Percentiles rank a stretch among this genome's conserved stretches.
phyloP scores from a whole-genome alignment of 2,797 vertebrate species.

The Varecia variegata region DNA sequence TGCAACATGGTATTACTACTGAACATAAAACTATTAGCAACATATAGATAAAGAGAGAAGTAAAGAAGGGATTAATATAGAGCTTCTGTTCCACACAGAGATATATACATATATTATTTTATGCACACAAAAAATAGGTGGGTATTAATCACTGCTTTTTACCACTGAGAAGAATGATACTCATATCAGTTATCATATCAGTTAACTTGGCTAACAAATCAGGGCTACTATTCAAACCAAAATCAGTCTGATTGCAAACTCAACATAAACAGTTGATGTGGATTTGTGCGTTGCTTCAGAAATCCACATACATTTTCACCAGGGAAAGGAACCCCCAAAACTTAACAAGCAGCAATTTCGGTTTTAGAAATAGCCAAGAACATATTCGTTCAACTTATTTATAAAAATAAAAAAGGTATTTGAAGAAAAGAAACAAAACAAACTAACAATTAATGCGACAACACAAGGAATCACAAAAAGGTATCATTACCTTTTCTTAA shows the following conservation, averaged over 20 bases:
- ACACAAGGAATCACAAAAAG: conserved; percentile 40
- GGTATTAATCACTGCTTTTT: neutral
- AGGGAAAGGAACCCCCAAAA: neutral
- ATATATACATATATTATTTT: neutral
- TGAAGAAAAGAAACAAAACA: neutral
- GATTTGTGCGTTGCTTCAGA: neutral
- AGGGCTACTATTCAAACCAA: neutral
- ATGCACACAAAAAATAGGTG: neutral
- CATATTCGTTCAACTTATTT: neutral
- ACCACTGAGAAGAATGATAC: neutral
- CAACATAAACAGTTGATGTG: neutral
- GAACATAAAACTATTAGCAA: neutral
- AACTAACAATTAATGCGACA: conserved; percentile 70
- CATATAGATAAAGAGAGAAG: neutral
- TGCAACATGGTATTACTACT: neutral
- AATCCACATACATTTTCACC: neutral
- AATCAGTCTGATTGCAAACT: neutral
- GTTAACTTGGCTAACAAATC: neutral
- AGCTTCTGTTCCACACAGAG: neutral
- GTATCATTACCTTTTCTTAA: conserved; percentile 49
- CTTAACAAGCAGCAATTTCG: neutral
- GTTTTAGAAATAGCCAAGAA: neutral
- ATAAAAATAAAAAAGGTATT: neutral
- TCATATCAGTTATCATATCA: neutral
- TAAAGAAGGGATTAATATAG: neutral